Evolutionary conservation across 1,140 invertebrate genomes (phyloP), one percentile per base, ranked within the genome.

Genomic region (Euwallacea similis): DNA sequence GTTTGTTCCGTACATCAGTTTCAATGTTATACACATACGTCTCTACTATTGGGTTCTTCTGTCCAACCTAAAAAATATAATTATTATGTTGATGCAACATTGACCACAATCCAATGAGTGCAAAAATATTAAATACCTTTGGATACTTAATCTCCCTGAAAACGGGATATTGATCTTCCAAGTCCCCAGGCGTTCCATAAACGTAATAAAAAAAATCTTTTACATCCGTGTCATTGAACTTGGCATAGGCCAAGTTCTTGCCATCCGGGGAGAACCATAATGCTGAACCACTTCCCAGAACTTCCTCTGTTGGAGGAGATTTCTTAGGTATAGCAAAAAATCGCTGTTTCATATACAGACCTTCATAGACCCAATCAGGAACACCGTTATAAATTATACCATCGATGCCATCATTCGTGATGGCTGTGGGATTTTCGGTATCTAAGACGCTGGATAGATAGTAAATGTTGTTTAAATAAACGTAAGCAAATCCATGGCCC

Each of bases 241-340:
- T 88, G 2, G 91, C 93, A 78, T 92, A 97, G 0, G 91, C 91
- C 63, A 98, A 76, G 76, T 88, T 89, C 11, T 81, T 87, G 7
- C 93, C 94, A 75, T 89, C 85, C 0, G 91, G 88, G 21, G 94
- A 95, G 82, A 96, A 95, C 95, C 95, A 98, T n/a, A 95, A 81
- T 0, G 95, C 95, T 75, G 89, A 87, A 68, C 93, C 93, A 0
- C 89, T 89, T 70, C 88, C 87, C 77, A 98, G 88, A 9, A 98
- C 91, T 82, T 98, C 95, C 89, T 97, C 96, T 95, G 85, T 70
- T 13, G 8, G 8, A 7, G 53, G 7, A n/a, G 13, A 16, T 8
- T 46, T 15, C 16, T 42, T 42, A 42, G 16, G 11, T 16, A 62
- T n/a, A 7, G 8, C 41, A 21, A 60, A 55, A 7, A 55, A 55